Conservation (phyloP, 2,113 vertebrate species). For the Colius striatus region DNA sequence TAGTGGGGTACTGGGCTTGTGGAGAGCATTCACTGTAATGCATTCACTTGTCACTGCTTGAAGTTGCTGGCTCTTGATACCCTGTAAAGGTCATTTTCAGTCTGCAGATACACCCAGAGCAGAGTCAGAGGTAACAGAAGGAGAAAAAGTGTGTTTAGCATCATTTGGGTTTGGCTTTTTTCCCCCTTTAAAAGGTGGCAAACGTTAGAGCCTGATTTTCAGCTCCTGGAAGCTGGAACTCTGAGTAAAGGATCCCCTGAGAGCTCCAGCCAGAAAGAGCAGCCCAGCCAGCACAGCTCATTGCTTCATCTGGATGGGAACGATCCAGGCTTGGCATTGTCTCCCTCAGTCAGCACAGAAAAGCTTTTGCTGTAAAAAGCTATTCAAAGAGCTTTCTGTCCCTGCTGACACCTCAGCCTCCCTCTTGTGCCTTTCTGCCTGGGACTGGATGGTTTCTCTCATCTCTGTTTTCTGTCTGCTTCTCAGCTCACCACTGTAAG, state of each 20-base stretch:
- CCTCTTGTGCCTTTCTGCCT: not conserved
- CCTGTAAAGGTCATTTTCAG: not conserved
- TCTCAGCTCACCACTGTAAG: constrained; percentile 91
- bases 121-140: not conserved
- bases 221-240: not conserved
- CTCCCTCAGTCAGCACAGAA: not conserved
- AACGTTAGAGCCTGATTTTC: not conserved
- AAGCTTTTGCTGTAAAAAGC: not conserved
- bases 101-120: not conserved
- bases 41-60: not conserved
- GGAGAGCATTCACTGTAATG: not conserved
- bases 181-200: not conserved
- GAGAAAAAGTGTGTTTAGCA: not conserved
- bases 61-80: not conserved
- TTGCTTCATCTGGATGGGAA: not conserved
- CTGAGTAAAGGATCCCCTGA: not conserved
- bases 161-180: not conserved
- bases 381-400: not conserved
- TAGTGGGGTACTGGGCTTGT: not conserved
- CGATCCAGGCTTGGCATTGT: not conserved
- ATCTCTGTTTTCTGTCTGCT: not conserved
- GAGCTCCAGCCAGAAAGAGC: not conserved
- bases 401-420: accelerated
- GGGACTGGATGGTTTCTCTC: not conserved
- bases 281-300: not conserved